Evolutionary conservation across 2,797 vertebrate species (phyloP).

Genomic region (Phaenicophaeus curvirostris): DNA sequence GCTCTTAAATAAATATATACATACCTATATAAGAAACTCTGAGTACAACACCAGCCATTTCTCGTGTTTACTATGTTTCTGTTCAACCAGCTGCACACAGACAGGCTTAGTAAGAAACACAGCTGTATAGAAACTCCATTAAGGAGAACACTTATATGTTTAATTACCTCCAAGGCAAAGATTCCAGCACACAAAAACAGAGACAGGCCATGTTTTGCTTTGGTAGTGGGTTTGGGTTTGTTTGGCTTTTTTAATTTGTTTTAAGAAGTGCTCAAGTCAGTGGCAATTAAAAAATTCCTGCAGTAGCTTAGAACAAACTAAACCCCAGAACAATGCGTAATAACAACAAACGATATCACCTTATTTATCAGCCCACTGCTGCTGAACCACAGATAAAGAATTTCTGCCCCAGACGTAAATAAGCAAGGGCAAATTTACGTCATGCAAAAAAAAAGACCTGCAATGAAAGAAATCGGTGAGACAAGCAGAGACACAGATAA

Average conservation of each 20-base stretch:
- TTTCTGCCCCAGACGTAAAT: slow-evolving; percentile 41
- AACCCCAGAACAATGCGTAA: slow-evolving; percentile 51
- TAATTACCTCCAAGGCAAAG: slow-evolving; percentile 64
- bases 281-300: slow-evolving; percentile 64
- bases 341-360: neutral
- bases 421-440: neutral
- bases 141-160: slow-evolving; percentile 26
- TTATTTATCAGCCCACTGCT: slow-evolving; percentile 26
- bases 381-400: slow-evolving; percentile 15
- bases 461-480: slow-evolving; percentile 6
- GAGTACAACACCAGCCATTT: neutral
- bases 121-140: slow-evolving; percentile 32
- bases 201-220: slow-evolving; percentile 34
- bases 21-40: neutral
- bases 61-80: neutral
- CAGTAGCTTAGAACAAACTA: slow-evolving; percentile 29
- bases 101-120: neutral
- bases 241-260: neutral
- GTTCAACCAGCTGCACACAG: slow-evolving; percentile 22
- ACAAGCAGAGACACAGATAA: slow-evolving; percentile 29
- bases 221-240: neutral
- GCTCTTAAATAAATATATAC: neutral
- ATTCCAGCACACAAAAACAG: slow-evolving; percentile 9
- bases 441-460: neutral
- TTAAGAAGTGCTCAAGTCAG: slow-evolving; percentile 11